Evolutionary conservation across 2,888 invertebrate genomes (phyloP).

Genomic region (Amitus sp.): DNA sequence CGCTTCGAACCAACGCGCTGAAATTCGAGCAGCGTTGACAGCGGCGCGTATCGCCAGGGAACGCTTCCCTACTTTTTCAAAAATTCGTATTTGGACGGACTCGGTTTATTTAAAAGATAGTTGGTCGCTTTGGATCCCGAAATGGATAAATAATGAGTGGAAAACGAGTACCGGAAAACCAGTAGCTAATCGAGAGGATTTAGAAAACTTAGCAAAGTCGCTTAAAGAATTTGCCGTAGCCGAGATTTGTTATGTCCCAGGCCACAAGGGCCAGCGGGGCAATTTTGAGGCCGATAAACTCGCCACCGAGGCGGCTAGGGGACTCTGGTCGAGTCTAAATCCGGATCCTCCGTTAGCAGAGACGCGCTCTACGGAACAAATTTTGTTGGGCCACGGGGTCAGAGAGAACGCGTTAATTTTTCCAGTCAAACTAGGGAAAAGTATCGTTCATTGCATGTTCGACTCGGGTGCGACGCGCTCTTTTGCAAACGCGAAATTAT

Average conservation of each 20-base stretch:
- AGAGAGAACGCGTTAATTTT: no score
- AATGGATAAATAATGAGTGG: slow-evolving; percentile 8
- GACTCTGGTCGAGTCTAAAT: no score
- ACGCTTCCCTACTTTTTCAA: neutral
- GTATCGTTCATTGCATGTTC: no score
- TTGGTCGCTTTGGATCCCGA: neutral
- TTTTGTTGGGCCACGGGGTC: no score
- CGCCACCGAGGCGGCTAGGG: no score
- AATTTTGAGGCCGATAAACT: no score
- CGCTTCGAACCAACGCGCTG: slow-evolving; percentile 9
- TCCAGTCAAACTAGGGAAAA: no score
- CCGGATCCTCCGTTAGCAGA: no score
- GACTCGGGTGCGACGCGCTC: no score
- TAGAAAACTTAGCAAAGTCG: neutral
- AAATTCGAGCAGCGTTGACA: neutral
- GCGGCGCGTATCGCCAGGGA: neutral
- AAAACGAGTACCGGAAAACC: slow-evolving; percentile 5
- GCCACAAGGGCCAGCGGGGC: neutral
- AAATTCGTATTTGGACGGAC: neutral
- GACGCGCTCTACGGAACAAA: no score
- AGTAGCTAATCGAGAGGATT: neutral
- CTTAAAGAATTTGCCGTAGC: neutral
- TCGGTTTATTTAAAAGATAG: neutral
- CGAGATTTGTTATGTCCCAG: neutral
- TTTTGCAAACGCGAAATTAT: no score